Percentiles rank a stretch among this genome's conserved stretches.
These are phyloP conservation scores for Spheniscus mendiculus DNA, from an alignment of 2,113 vertebrate species.

Conservation along the genomic window DNA sequence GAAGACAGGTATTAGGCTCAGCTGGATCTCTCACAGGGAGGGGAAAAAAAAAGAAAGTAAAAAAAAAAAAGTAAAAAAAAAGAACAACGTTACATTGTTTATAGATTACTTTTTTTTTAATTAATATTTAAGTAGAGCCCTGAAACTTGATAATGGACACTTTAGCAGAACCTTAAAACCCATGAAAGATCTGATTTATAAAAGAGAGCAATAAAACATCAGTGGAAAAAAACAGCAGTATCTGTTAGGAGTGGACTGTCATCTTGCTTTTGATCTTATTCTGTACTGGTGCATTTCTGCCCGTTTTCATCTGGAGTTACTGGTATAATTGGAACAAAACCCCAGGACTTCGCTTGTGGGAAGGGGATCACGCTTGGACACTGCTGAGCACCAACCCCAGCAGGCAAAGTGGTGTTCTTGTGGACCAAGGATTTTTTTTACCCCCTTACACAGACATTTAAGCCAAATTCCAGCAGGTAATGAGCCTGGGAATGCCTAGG, in stretches of 20 bases:
- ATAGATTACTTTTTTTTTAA: not conserved
- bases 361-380: not conserved
- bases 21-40: not conserved
- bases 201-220: not conserved
- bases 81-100: not conserved
- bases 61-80: no score
- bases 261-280: not conserved
- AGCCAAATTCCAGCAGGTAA: not conserved
- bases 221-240: not conserved
- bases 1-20: not conserved
- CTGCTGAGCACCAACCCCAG: not conserved
- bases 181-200: conserved; percentile 9
- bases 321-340: not conserved
- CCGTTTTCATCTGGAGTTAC: not conserved
- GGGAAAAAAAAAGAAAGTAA: no score
- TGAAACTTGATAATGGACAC: not conserved
- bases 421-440: not conserved
- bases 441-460: not conserved
- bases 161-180: not conserved
- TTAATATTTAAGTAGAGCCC: not conserved
- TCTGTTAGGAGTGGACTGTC: not conserved
- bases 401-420: not conserved
- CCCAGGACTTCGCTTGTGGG: not conserved
- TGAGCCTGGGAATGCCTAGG: accelerated
- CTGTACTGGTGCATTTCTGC: not conserved